Evolutionary conservation across 2,113 vertebrate species (phyloP).

Genomic region (Falcunculus frontatus): DNA sequence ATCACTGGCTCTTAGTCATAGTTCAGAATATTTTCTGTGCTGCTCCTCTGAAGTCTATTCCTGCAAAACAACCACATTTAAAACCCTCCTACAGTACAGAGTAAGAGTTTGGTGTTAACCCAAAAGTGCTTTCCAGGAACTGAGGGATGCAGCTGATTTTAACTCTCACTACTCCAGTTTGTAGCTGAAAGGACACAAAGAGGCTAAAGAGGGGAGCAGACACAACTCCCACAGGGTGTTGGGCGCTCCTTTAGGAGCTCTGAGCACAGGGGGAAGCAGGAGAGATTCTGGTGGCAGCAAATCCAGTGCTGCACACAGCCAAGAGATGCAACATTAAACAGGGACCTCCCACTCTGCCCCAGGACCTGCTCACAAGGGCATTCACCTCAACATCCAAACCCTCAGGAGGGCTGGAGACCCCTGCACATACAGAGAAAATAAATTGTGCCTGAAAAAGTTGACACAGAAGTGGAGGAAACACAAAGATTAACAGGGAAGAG

Average conservation of each 20-base stretch:
- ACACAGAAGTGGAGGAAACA: background rate
- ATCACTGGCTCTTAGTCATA: slow-evolving; percentile 49
- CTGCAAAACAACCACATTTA: background rate
- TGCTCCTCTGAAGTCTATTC: background rate
- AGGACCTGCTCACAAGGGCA: background rate
- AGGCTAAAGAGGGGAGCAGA: background rate
- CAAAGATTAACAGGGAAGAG: background rate
- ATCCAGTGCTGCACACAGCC: background rate
- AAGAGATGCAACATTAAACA: rapidly evolving
- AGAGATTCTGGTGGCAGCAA: background rate
- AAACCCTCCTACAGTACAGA: background rate
- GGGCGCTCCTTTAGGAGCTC: background rate
- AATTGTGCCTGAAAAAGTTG: background rate
- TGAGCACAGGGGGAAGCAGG: background rate
- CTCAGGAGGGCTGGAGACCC: background rate
- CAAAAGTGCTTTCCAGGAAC: background rate
- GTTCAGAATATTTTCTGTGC: slow-evolving; percentile 8
- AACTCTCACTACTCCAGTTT: background rate
- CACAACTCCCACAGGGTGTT: rapidly evolving
- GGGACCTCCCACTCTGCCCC: rapidly evolving
- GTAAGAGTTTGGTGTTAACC: background rate
- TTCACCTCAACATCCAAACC: background rate
- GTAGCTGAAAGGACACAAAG: rapidly evolving
- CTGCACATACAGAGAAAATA: background rate
- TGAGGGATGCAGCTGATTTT: background rate